Evolutionary conservation across 2,888 invertebrate species (phyloP).

Genomic region (Phortica okadai): DNA sequence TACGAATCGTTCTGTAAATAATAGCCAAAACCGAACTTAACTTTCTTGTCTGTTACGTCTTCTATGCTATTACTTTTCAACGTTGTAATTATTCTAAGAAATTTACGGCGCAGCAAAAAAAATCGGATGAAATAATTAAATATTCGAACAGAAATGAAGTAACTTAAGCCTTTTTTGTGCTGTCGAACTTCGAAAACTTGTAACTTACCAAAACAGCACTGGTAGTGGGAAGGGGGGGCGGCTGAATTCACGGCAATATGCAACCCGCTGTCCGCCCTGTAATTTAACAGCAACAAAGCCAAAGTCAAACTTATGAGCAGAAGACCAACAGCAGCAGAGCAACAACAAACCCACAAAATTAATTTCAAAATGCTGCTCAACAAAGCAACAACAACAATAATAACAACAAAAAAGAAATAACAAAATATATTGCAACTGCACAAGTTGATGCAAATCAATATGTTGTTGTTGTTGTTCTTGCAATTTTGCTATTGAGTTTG

Average conservation of each 20-base stretch:
- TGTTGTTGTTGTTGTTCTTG: neutral
- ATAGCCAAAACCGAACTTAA: too few relatives aligned
- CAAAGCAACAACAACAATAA: neutral
- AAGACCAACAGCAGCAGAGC: constrained; percentile 19
- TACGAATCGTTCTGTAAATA: too few relatives aligned
- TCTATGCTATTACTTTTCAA: neutral
- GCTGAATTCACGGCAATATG: neutral
- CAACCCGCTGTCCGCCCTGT: neutral
- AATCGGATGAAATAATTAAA: constrained; percentile 53
- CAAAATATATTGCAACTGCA: neutral
- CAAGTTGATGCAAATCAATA: constrained; percentile 7
- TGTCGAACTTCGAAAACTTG: constrained; percentile 2
- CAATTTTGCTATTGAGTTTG: neutral
- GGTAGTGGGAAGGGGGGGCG: neutral
- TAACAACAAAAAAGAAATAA: neutral
- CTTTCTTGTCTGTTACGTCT: too few relatives aligned
- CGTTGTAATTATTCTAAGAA: neutral
- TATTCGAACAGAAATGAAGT: constrained; percentile 45
- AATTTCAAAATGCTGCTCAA: neutral
- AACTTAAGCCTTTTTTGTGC: constrained; percentile 31
- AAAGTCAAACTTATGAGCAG: neutral
- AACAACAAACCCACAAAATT: constrained; percentile 29
- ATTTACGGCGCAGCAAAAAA: constrained; percentile 13
- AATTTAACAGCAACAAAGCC: neutral
- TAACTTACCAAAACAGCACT: neutral